phyloP scores from a whole-genome alignment of 1,140 invertebrate species.

The Pogonus chalceus region DNA sequence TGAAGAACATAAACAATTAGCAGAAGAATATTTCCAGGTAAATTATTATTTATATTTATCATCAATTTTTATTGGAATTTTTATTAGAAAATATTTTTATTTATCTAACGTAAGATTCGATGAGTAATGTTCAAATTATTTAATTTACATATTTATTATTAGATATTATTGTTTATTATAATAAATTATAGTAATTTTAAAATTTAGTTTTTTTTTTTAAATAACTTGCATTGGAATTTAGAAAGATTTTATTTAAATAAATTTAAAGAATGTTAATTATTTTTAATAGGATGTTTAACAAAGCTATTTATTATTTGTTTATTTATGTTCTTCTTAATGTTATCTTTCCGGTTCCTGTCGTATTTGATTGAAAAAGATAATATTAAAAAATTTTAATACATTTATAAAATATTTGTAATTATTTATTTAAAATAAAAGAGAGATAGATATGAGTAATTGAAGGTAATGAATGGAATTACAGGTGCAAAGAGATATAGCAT shows the following conservation, averaged over 20 bases:
- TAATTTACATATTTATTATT: background rate
- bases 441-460: background rate
- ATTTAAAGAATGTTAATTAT: too few relatives aligned
- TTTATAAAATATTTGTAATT: too few relatives aligned
- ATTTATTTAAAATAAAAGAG: too few relatives aligned
- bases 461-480: conserved; percentile 32
- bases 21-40: conserved; percentile 62
- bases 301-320: conserved; percentile 7
- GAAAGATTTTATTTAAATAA: too few relatives aligned
- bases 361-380: too few relatives aligned
- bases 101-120: background rate
- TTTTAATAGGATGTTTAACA: conserved; percentile 8
- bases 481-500: conserved; percentile 67
- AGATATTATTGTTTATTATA: conserved; percentile 9
- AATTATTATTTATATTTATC: conserved; percentile 16
- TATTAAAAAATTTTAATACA: too few relatives aligned
- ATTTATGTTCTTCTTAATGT: background rate
- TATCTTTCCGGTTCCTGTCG: too few relatives aligned
- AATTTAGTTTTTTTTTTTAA: too few relatives aligned
- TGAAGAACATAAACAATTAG: conserved; percentile 72
- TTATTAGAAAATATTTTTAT: background rate
- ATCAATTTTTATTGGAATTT: background rate
- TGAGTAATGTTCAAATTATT: background rate
- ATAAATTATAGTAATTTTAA: too few relatives aligned
- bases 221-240: too few relatives aligned